phyloP scores from a whole-genome alignment of 2,888 invertebrate genomes.

The Tuta absoluta region DNA sequence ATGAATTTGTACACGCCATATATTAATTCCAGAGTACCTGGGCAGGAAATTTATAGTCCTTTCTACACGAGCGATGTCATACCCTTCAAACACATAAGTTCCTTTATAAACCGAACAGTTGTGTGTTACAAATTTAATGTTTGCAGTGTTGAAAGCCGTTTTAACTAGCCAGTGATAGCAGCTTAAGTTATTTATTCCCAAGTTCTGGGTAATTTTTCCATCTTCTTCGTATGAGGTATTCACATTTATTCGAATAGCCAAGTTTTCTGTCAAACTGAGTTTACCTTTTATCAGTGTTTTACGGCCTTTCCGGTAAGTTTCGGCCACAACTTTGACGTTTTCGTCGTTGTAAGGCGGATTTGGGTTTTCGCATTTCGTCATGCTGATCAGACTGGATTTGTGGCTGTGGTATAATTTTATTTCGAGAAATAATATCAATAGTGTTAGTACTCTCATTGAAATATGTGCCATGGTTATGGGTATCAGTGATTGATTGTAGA shows the following conservation, averaged over 20 bases:
- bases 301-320: neutral
- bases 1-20: neutral
- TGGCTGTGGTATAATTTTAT: neutral
- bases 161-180: neutral
- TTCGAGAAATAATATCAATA: neutral
- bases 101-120: slow-evolving; percentile 6
- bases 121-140: neutral
- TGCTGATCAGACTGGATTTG: neutral
- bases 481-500: no score
- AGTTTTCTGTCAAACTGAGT: neutral
- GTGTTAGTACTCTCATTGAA: neutral
- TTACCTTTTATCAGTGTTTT: neutral
- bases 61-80: no score
- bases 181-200: neutral
- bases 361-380: neutral
- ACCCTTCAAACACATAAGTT: no score
- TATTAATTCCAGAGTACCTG: neutral
- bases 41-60: neutral
- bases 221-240: neutral
- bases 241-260: neutral
- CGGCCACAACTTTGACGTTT: neutral
- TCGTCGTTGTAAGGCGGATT: neutral
- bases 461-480: no score
- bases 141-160: neutral
- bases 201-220: neutral